phyloP scores from a whole-genome alignment of 2,113 vertebrate species.

The Leptocoma aspasia region DNA sequence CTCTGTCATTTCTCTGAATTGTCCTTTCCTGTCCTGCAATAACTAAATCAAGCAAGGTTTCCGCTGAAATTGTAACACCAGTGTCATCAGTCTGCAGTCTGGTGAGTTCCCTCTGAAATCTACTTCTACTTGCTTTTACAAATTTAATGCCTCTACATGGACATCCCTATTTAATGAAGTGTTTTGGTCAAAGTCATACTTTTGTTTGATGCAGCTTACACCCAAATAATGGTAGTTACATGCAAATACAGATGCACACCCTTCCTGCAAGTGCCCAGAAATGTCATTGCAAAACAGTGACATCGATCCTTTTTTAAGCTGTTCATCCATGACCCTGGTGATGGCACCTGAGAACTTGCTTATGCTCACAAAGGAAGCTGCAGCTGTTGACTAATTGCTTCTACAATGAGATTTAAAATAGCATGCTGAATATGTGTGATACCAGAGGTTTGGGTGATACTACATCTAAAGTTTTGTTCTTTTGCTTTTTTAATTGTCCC shows the following conservation, averaged over 20 bases:
- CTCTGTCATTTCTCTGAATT: background rate
- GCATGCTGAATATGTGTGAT: background rate
- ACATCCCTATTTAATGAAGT: background rate
- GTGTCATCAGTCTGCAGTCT: background rate
- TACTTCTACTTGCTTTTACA: background rate
- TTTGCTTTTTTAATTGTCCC: background rate
- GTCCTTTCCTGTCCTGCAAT: background rate
- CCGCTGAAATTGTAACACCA: background rate
- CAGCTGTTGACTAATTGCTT: background rate
- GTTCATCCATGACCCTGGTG: background rate
- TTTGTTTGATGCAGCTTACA: background rate
- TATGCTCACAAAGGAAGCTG: background rate
- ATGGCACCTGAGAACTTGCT: background rate
- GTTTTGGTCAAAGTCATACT: background rate
- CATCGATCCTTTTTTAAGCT: background rate
- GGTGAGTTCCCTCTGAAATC: background rate
- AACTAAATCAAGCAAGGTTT: background rate
- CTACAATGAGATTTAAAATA: background rate
- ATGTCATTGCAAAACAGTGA: background rate
- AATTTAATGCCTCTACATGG: background rate
- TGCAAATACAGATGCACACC: background rate
- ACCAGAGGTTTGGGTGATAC: background rate
- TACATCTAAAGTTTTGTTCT: background rate
- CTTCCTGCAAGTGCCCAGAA: background rate
- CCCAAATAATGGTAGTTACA: background rate